Evolutionary conservation across 2,113 vertebrate genomes (phyloP).

Genomic region (Chaetura pelagica): DNA sequence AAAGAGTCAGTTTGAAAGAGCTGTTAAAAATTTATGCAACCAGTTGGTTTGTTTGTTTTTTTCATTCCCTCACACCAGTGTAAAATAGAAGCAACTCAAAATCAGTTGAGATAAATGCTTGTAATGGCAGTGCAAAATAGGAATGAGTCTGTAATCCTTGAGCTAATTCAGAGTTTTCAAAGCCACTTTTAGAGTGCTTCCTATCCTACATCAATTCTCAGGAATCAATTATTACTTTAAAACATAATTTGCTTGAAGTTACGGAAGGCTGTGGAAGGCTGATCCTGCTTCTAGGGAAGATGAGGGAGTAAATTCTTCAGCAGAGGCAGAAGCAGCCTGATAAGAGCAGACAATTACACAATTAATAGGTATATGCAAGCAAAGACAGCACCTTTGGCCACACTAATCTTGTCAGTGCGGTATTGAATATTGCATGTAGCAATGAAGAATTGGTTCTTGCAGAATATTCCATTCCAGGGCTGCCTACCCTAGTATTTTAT

Average conservation of each 20-base stretch:
- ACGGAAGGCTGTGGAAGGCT: not conserved
- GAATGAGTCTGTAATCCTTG: not conserved
- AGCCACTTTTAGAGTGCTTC: not conserved
- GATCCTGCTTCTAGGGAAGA: not conserved
- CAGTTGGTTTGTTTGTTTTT: not conserved
- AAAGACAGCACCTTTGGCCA: not conserved
- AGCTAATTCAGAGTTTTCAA: constrained; percentile 54
- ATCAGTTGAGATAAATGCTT: not conserved
- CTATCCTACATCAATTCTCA: not conserved
- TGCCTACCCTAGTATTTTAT: not conserved
- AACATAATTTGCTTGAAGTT: constrained; percentile 15
- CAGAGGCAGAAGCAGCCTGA: not conserved
- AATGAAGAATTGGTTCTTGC: not conserved
- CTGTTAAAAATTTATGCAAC: constrained; percentile 34
- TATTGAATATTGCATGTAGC: not conserved
- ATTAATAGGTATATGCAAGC: not conserved
- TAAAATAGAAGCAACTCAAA: constrained; percentile 31
- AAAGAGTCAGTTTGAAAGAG: constrained; percentile 23
- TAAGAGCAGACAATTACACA: not conserved
- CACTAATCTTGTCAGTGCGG: not conserved
- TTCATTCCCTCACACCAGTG: not conserved
- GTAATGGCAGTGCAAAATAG: not conserved
- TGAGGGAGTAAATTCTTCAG: not conserved
- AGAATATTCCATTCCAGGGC: not conserved
- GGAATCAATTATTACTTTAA: constrained; percentile 10